Conservation (phyloP, 2,888 invertebrate genomes). For the Zaprionus bogoriensis region DNA sequence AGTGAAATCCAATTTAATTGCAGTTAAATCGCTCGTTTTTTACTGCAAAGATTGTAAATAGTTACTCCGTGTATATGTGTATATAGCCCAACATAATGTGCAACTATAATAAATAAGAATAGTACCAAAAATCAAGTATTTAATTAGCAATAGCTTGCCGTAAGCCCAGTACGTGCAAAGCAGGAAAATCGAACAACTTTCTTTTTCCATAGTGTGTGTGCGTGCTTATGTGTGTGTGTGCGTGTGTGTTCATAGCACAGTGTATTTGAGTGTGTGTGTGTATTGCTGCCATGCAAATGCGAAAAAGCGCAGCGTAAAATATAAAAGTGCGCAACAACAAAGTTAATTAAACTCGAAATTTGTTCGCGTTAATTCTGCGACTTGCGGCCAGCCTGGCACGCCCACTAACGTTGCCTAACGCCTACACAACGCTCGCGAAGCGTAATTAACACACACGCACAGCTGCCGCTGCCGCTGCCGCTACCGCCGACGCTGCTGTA, state of each 20-base stretch:
- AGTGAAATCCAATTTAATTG: conserved; percentile 59
- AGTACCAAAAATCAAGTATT: conserved; percentile 30
- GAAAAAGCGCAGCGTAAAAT: conserved; percentile 61
- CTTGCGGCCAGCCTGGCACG: conserved; percentile 29
- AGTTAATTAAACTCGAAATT: conserved; percentile 42
- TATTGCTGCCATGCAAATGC: conserved; percentile 52
- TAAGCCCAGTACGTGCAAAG: conserved; percentile 44
- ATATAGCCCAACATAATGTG: conserved; percentile 33
- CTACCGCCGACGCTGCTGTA: conserved; percentile 32
- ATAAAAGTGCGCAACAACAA: conserved; percentile 60
- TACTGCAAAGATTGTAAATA: conserved; percentile 53
- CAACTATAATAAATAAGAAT: conserved; percentile 32
- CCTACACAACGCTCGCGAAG: conserved; percentile 33
- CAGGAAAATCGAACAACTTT: conserved; percentile 76
- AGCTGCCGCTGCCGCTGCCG: conserved; percentile 18
- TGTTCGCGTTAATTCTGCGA: conserved; percentile 28
- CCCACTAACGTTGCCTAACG: conserved; percentile 39
- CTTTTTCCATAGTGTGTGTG: conserved; percentile 61
- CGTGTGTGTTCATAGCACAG: conserved; percentile 23
- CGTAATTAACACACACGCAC: conserved; percentile 29
- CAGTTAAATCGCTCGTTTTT: conserved; percentile 40
- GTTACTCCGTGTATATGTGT: conserved; percentile 24
- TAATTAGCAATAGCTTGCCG: conserved; percentile 32
- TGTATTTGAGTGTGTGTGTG: conserved; percentile 37
- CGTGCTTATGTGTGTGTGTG: conserved; percentile 5